Base-by-base conservation (phyloP, 2,113 vertebrate genomes). In the Typhlomys cinereus region DNA sequence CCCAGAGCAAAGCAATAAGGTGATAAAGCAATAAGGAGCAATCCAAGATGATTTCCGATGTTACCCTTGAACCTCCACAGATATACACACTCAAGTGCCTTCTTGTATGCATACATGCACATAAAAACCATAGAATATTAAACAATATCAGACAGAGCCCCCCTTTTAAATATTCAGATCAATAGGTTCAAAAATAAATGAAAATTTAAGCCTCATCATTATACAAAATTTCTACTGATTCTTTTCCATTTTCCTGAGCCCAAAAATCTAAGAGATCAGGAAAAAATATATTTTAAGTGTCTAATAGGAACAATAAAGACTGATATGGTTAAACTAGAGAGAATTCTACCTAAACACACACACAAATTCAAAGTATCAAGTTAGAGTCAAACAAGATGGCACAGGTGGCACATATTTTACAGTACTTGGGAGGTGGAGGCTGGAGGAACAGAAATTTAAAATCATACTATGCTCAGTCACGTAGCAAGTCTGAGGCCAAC, bases 161-260 rank as follows among this genome's bases (percentile, higher is more conserved):
- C 85, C 50, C 54, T 73, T 90, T 44, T 75, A 44, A 80, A 78
- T 79, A 91, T 62, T 86, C 84, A 90, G 59, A 75, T 48, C 78
- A 31, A 10, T 82, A 85, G 78, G 29, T 39, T 93, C 64, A 74
- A 91, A 95, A 85, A 88, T 54, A 84, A 90, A 54, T 74, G 44
- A 93, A 89, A 82, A 57, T 41, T 36, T 73, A 82, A 73, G 12
- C 70, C 59, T 75, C 27, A 54, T 31, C 44, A 95, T 20, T 29
- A 9, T 71, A 71, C 29, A 57, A n/a, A 34, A n/a, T 48, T 46
- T 89, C 34, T 69, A 93, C 79, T 86, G 80, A 64, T 27, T 81
- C 86, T 90, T 86, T n/a, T 79, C 88, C 44, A 85, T 79, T 48
- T 84, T 78, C 73, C 57, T 66, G 48, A 92, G 39, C 46, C 39